A percentile compares a stretch with the other conserved stretches of the same genome.
Evolutionary conservation across 1,140 invertebrate species (phyloP).

Genomic region (Samia ricini): DNA sequence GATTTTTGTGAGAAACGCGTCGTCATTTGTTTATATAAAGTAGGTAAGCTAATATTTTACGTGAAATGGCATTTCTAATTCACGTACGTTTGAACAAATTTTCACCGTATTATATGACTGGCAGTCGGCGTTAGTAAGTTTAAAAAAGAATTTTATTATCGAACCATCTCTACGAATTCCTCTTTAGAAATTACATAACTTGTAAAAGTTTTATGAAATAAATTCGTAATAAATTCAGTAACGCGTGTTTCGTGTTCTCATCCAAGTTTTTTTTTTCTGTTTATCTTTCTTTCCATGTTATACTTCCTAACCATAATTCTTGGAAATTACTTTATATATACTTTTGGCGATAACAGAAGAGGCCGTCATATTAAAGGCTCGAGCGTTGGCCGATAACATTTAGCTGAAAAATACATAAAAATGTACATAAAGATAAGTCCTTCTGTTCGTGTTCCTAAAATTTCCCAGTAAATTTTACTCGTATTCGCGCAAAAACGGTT

Average conservation of each 20-base stretch:
- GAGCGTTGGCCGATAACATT: slow-evolving; percentile 57
- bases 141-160: slow-evolving; percentile 33
- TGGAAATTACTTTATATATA: slow-evolving; percentile 59
- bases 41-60: slow-evolving; percentile 33
- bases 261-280: slow-evolving; percentile 45
- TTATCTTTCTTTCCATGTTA: slow-evolving; percentile 43
- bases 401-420: slow-evolving; percentile 61
- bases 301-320: slow-evolving; percentile 47
- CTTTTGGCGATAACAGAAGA: slow-evolving; percentile 47
- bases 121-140: slow-evolving; percentile 22
- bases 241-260: slow-evolving; percentile 32
- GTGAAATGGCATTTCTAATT: slow-evolving; percentile 24
- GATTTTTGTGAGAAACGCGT: slow-evolving; percentile 59
- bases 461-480: slow-evolving; percentile 53
- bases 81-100: slow-evolving; percentile 31
- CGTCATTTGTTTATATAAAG: slow-evolving; percentile 53
- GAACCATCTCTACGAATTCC: slow-evolving; percentile 30
- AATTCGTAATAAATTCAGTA: slow-evolving; percentile 37
- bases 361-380: slow-evolving; percentile 46
- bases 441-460: slow-evolving; percentile 41
- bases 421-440: slow-evolving; percentile 65
- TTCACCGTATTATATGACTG: slow-evolving; percentile 13
- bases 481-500: slow-evolving; percentile 50
- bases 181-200: slow-evolving; percentile 33
- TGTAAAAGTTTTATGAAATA: slow-evolving; percentile 35